phyloP scores from a whole-genome alignment of 2,888 invertebrate genomes.

The Octodonta nipae region DNA sequence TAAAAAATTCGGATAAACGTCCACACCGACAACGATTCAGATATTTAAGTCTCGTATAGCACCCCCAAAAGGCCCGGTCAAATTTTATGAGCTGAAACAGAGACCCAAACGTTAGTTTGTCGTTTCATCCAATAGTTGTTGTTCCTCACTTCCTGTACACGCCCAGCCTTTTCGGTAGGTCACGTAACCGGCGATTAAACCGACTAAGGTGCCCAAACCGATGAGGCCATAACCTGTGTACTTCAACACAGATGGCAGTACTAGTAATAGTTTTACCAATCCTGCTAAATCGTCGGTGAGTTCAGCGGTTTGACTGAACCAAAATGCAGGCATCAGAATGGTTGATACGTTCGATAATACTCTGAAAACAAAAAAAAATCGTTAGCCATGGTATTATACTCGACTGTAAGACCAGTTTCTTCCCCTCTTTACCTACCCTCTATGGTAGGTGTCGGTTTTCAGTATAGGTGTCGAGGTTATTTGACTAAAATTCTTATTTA shows the following conservation, averaged over 20 bases:
- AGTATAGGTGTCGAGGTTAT: too few relatives aligned
- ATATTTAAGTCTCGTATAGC: too few relatives aligned
- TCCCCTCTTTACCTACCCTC: too few relatives aligned
- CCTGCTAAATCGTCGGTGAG: conserved; percentile 45
- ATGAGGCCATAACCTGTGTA: conserved; percentile 44
- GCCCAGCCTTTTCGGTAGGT: conserved; percentile 26
- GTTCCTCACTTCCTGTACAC: conserved; percentile 29
- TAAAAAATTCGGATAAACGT: too few relatives aligned
- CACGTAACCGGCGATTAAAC: conserved; percentile 29
- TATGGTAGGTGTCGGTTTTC: too few relatives aligned
- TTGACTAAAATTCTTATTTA: too few relatives aligned
- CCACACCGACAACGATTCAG: too few relatives aligned
- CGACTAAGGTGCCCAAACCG: conserved; percentile 33
- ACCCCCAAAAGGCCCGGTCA: background rate
- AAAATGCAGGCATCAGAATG: conserved; percentile 57
- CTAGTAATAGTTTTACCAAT: conserved; percentile 41
- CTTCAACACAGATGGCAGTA: conserved; percentile 40
- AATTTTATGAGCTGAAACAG: conserved; percentile 10
- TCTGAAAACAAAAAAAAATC: conserved; percentile 36
- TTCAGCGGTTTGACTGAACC: conserved; percentile 57
- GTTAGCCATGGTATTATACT: too few relatives aligned
- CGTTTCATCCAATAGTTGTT: conserved; percentile 25
- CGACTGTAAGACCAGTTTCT: too few relatives aligned
- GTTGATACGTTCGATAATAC: conserved; percentile 42
- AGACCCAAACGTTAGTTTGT: conserved; percentile 16